Evolutionary conservation across 2,888 invertebrate genomes (phyloP), one percentile per base, ranked within the genome.

Genomic region (Pogonocherus hispidulus): DNA sequence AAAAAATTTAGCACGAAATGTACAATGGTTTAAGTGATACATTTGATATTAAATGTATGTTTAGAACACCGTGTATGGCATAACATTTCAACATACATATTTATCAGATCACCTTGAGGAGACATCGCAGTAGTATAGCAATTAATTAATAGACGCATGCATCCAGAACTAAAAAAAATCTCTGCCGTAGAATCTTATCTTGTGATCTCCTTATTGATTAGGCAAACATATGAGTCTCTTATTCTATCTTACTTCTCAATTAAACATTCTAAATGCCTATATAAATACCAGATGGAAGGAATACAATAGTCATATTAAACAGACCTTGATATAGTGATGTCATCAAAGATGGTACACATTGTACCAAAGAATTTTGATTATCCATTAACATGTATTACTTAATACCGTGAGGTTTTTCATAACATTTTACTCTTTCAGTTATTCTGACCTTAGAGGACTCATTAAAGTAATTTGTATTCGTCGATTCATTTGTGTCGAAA

Each of bases 261-360:
- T 14, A n/a, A 14, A 51, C 23, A 51, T 51, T 51, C 51, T 3
- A 23, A 51, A 51, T 27, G 23, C 23, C 51, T 51, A 16, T 1
- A n/a, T 23, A 22, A 51, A 51, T 27, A 27, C 51, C 23, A 52
- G n/a, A 27, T 23, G 52, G 8, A 23, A 52, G 52, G 23, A 23
- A 41, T 41, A 11, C 23, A 5, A 52, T 27, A 23, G 23, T 23
- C 23, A 52, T 27, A 22, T 52, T 22, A 52, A 52, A 23, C 14
- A 47, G 47, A 47, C 52, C 52, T 52, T 52, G 52, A 52, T 23
- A 23, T 14, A 52, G 23, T 52, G 52, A 52, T 52, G 52, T 52
- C 52, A 52, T 52, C 9, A n/a, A 27, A 23, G n/a, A 8, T 14
- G 18, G n/a, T 41, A 41, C 44, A 41, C 5, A 16, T 41, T n/a